Evolutionary conservation across 2,888 invertebrate species (phyloP), one percentile per base, ranked within the genome.

Genomic region (Smittia sp.): DNA sequence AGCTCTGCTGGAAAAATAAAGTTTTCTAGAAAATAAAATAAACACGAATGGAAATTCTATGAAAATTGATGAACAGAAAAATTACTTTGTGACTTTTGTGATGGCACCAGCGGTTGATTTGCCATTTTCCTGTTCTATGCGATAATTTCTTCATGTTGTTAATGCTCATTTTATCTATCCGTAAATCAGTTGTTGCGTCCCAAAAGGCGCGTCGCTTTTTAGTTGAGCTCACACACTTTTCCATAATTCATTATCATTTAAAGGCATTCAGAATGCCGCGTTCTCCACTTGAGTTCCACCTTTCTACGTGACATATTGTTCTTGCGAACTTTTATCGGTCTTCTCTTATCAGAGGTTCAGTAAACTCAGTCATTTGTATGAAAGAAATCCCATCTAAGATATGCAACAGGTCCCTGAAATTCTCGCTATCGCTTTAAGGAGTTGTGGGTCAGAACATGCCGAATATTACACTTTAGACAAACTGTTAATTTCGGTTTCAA

Each of bases 51-150:
- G n/a, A n/a, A n/a, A n/a, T n/a, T n/a, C n/a, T n/a, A n/a, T n/a
- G n/a, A n/a, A n/a, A n/a, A n/a, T n/a, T n/a, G n/a, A n/a, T n/a
- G n/a, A n/a, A n/a, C n/a, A n/a, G n/a, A n/a, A n/a, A n/a, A n/a
- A 58, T 67, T 67, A 67, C 68, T 69, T 69, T 69, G n/a, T 46
- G 68, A 15, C 20, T 69, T 27, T 69, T 69, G 13, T 11, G 25
- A 25, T 69, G 68, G 22, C 68, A 69, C 68, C 68, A 69, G 1
- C 22, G 46, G 27, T 69, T 69, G 52, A 69, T 46, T 20, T 46
- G 22, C 46, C 63, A 63, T 25, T 63, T 63, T 25, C 52, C 52
- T 13, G 68, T 20, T 52, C 52, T 69, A 7, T 69, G 24, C 11
- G 68, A 22, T n/a, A 69, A 25, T 18, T 46, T 69, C 20, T 46